These are phyloP conservation scores for Danio albolineatus DNA, from an alignment of 2,797 vertebrate genomes.

Conservation along the genomic window DNA sequence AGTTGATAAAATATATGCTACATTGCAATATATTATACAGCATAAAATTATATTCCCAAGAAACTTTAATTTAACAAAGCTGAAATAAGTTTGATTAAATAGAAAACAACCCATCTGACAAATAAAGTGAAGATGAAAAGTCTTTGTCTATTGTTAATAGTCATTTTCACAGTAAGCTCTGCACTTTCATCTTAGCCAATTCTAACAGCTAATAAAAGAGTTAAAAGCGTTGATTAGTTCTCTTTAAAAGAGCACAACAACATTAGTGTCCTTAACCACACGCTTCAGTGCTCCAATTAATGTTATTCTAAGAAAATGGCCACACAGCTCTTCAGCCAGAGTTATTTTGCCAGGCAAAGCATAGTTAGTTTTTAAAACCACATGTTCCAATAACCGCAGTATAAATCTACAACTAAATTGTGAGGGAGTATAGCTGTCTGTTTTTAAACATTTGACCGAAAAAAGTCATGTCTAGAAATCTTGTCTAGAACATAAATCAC, in stretches of 20 bases:
- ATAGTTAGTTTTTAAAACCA: constrained; percentile 43
- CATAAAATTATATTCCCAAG: too few relatives aligned
- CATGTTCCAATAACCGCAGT: constrained; percentile 51
- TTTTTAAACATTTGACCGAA: constrained; percentile 53
- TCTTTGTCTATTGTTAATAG: background rate
- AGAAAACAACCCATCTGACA: background rate
- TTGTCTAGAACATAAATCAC: constrained; percentile 12
- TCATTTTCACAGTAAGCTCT: background rate
- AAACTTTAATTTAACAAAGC: background rate
- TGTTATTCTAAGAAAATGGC: constrained; percentile 48
- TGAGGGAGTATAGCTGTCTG: constrained; percentile 40
- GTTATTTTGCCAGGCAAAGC: constrained; percentile 52
- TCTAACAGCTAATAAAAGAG: constrained; percentile 9
- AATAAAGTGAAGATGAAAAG: background rate
- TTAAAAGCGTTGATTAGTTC: constrained; percentile 25
- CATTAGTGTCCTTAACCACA: constrained; percentile 40
- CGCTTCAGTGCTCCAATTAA: constrained; percentile 41
- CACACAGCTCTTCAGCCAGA: constrained; percentile 31
- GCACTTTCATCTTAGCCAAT: background rate
- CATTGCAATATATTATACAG: too few relatives aligned
- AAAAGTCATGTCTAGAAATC: constrained; percentile 30
- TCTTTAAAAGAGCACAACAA: constrained; percentile 18
- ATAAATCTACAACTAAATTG: constrained; percentile 47
- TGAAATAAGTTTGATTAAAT: background rate
- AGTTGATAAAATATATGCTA: too few relatives aligned